Evolutionary conservation across 2,797 vertebrate species (phyloP).

Genomic region (Pterois miles): DNA sequence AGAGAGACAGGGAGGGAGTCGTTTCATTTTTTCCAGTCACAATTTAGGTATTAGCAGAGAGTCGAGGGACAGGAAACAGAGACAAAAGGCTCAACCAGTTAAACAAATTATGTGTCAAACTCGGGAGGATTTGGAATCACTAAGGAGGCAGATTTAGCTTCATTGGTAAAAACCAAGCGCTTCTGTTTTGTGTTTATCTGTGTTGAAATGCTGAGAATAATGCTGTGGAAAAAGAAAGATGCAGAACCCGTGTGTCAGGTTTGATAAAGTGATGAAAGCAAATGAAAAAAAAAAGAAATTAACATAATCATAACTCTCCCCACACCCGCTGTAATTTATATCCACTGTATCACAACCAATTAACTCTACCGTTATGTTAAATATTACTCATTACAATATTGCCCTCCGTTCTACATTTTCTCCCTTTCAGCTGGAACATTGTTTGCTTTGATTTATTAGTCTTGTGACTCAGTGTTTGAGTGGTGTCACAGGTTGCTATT

Average conservation of each 20-base stretch:
- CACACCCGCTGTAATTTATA: constrained; percentile 53
- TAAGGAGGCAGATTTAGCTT: constrained; percentile 34
- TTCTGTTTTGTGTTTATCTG: constrained; percentile 25
- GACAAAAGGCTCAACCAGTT: constrained; percentile 47
- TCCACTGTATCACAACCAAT: constrained; percentile 60
- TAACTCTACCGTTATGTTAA: constrained; percentile 55
- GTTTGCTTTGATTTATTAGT: constrained; percentile 59
- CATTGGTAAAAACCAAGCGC: constrained; percentile 11
- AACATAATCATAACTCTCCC: constrained; percentile 40
- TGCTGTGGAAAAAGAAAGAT: neutral
- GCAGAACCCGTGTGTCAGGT: constrained; percentile 4
- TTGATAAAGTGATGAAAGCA: constrained; percentile 38
- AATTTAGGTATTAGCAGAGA: constrained; percentile 46
- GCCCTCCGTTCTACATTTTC: constrained; percentile 41
- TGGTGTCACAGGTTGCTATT: constrained; percentile 61
- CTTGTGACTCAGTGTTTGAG: constrained; percentile 34
- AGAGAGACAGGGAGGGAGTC: neutral
- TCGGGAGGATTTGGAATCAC: constrained; percentile 22
- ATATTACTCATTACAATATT: constrained; percentile 64
- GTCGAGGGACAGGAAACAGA: constrained; percentile 42
- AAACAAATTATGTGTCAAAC: constrained; percentile 40
- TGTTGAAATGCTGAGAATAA: constrained; percentile 17
- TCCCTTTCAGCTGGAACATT: constrained; percentile 28
- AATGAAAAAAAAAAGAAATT: constrained; percentile 38
- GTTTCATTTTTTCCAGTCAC: constrained; percentile 32